Base-by-base conservation (phyloP, 2,888 invertebrate species). In the Drosophila niveifrons region DNA sequence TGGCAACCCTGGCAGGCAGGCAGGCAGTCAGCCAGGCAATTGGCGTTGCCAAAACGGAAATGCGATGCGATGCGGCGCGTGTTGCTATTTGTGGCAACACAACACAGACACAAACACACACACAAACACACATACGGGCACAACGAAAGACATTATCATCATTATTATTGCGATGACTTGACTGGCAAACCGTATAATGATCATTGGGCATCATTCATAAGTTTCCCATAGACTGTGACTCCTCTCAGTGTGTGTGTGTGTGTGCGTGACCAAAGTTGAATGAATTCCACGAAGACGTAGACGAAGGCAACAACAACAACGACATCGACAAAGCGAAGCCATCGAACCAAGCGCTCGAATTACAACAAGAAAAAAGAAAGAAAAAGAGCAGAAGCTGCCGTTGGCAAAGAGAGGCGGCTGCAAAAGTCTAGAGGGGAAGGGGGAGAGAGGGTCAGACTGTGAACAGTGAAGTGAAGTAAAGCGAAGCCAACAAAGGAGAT, bases 31-130 rank as follows among this genome's bases (percentile, higher is more conserved):
- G 23, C 23, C 23, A 46, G 18, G 58, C 55, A 43, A 28, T 46
- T 43, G 46, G 39, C 66, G 72, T 47, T 87, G 85, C 85, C 82
- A 82, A 82, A 83, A 87, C 82, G 88, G 82, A 83, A 83, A 81
- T 83, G 88, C 66, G 52, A 66, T 52, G 50, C 51, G 15, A 17
- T 41, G 63, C 55, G 68, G 79, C 79, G 75, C 75, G 76, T 78
- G 80, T 67, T 72, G 67, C 87, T 82, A 87, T 87, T 82, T 81
- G 71, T 72, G 82, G 72, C 79, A 78, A 66, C 71, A 78, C 61
- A 52, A 56, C 13, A 17, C 15, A 29, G 3, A 44, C 28, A 13
- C 28, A 53, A 18, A 50, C 71, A 64, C 61, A 34, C 34, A 34
- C 0, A 10, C 8, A 65, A 48, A 55, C n/a, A 11, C 28, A 29